Conservation (phyloP, 2,888 invertebrate genomes). For the Celastrina argiolus region DNA sequence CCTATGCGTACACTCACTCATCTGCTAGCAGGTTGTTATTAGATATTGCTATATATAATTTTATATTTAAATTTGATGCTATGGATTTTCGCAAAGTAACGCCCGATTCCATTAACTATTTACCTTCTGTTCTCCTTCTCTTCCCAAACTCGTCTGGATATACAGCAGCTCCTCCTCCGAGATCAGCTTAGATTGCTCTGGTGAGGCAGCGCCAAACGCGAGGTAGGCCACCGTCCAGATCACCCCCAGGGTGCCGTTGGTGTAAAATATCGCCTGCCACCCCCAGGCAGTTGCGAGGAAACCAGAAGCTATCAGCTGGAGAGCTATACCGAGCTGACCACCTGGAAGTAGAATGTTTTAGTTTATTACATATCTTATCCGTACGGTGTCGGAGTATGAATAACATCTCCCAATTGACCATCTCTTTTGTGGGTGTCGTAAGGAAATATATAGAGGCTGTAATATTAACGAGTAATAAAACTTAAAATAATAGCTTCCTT, state of each 20-base stretch:
- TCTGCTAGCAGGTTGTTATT: no score
- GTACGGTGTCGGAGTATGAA: no score
- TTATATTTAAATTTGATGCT: no score
- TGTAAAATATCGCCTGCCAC: slow-evolving; percentile 88
- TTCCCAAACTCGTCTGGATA: slow-evolving; percentile 78
- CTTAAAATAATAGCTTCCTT: no score
- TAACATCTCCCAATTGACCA: no score
- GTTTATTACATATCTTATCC: no score
- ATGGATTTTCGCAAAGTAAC: no score
- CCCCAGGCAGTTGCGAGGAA: slow-evolving; percentile 81
- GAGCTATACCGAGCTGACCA: slow-evolving; percentile 86
- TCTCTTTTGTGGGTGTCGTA: no score
- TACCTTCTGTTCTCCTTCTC: slow-evolving; percentile 60
- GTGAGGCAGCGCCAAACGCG: slow-evolving; percentile 82
- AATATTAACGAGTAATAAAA: no score
- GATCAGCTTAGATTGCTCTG: slow-evolving; percentile 79
- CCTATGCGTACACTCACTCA: no score
- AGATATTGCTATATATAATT: no score
- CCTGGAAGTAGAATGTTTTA: slow-evolving; percentile 70
- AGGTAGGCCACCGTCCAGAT: slow-evolving; percentile 80
- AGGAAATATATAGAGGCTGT: no score
- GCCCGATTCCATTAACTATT: not conserved
- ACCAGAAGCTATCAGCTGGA: slow-evolving; percentile 86
- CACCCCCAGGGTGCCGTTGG: slow-evolving; percentile 81
- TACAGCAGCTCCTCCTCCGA: slow-evolving; percentile 81